Base-by-base conservation (phyloP, 2,113 vertebrate species). In the Genyomyrus donnyi region DNA sequence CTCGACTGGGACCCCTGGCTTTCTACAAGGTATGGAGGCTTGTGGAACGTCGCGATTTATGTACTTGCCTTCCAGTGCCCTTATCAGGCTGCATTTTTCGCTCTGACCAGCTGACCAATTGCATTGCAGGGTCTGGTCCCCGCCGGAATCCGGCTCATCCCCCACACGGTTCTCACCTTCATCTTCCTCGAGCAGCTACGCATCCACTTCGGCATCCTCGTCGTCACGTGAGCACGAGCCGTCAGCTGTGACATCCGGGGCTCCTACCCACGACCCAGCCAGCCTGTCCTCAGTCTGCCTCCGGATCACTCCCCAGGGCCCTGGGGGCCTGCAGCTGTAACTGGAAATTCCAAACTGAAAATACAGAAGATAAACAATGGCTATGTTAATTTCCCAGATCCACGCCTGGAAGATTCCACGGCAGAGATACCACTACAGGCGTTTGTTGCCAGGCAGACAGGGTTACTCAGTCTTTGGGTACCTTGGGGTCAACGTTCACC, bases 21-120 rank as follows among this genome's bases (percentile, higher is more conserved):
- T 97, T 98, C 90, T 97, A 97, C 93, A 97, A 97, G 97, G 97
- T 97, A 91, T 4, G 10, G 85, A 8, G 50, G 50, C 84, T 49
- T 3, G 19, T 49, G 4, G 45, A 49, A 8, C 9, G 0, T 6
- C 15, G 11, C 21, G 1, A 1, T 87, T 31, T 27, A 9, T 3
- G n/a, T 0, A 39, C 19, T 31, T 5, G 48, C 27, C 7, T 42
- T 45, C 2, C 39, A 66, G 35, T 45, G 52, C 27, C 53, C 5
- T 35, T 88, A 31, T 1, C 46, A 15, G 17, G 27, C 42, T 31
- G 8, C 9, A 8, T 24, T 31, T 21, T 66, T 9, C 8, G 0
- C 39, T 66, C 35, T 21, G 10, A 49, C 52, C 24, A 24, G 27
- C 31, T 70, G 27, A 66, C 85, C 85, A 83, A 52, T 90, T 49